Evolutionary conservation across 64 coral and sea anemone genomes (phyloP).

Genomic region (Cladopsammia gracilis): DNA sequence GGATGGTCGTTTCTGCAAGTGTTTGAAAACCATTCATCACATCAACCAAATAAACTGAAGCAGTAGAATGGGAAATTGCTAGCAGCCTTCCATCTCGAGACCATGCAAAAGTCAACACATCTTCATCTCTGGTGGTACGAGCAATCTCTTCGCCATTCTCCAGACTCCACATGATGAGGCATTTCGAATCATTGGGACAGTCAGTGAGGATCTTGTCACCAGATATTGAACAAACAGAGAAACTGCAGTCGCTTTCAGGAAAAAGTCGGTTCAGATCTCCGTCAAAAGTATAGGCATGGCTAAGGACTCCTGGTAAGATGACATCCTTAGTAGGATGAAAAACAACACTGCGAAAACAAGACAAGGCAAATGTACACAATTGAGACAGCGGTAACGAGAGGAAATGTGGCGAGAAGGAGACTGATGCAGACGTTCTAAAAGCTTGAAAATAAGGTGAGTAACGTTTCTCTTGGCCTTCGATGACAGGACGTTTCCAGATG

Average conservation of each 20-base stretch:
- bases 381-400: too few species aligned
- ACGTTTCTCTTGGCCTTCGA: not conserved
- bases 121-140: not conserved
- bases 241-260: not conserved
- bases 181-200: constrained; percentile 3
- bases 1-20: not conserved
- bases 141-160: not conserved
- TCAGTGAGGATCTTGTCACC: not conserved
- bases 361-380: not conserved
- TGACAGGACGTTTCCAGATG: not conserved
- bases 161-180: constrained; percentile 7
- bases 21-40: not conserved
- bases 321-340: not conserved
- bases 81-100: not conserved
- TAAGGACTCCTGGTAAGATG: not conserved
- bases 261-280: constrained; percentile 4
- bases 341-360: not conserved
- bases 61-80: not conserved
- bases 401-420: not conserved
- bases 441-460: not conserved
- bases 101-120: not conserved
- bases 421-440: not conserved
- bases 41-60: not conserved
- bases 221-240: not conserved
- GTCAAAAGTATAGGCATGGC: not conserved